Base-by-base conservation (phyloP, 1,140 invertebrate species). In the Apis cerana region DNA sequence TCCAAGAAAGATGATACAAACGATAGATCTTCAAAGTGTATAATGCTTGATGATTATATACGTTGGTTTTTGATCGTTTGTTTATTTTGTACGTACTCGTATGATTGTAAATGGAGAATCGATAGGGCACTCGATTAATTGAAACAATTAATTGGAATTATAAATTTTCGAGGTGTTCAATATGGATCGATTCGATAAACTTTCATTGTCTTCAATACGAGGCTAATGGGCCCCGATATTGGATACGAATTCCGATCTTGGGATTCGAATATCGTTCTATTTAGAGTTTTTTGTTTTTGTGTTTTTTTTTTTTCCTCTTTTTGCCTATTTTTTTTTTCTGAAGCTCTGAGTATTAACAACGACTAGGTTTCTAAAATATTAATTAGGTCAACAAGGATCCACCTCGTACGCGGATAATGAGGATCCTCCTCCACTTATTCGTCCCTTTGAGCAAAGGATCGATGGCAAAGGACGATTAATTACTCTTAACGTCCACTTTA, bases 351-450 rank as follows among this genome's bases (percentile, higher is more conserved):
- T 75, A 81, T 75, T 68, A 75, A 81, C 80, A 81, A 75, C 62
- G 64, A 75, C 80, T 81, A 81, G 19, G 59, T 56, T 33, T 68
- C 72, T 81, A 75, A 81, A 48, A 58, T 69, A 43, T 75, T 81
- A 81, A 75, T 81, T 81, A 81, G 62, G 80, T 81, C 80, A 33
- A 19, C 79, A 62, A 81, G 80, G 72, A 81, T 81, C 23, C 79
- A 21, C 59, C 52, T 11, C 23, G 54, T 27, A 59, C 52, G 43
- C 62, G 21, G 2, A 67, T 68, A 74, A 12, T 12, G 61, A 59
- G 33, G 43, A 81, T 81, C 71, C 80, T 33, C 43, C 71, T 81
- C 80, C 80, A 81, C 71, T 81, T 50, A 11, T 75, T 75, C 72
- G 62, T 65, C 80, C 72, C 62, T 80, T 80, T 80, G 78, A 72